Base-by-base conservation (phyloP, 2,888 invertebrate genomes). In the Blastobasis lacticolella region DNA sequence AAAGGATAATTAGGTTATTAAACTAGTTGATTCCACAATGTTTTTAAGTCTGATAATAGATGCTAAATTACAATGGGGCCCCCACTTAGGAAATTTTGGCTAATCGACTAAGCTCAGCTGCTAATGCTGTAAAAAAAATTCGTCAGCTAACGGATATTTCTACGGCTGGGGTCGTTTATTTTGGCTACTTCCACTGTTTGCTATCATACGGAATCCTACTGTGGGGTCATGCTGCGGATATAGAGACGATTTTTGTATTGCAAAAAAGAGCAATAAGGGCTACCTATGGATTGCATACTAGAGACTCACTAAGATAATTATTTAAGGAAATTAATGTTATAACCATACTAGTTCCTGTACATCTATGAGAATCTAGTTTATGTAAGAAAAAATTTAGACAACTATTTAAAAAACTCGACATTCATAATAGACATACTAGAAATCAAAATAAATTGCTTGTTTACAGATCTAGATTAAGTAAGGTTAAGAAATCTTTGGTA, bases 221-320 rank as follows among this genome's bases (percentile, higher is more conserved):
- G 10, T 58, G 57, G 59, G 57, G 57, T 1, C 49, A 48, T 10
- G 57, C 59, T 6, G 56, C 56, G 10, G 50, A 57, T 38, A 56
- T 53, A 37, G 45, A 56, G 36, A 49, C 49, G 36, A 50, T 57
- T n/a, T 58, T 58, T 48, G 43, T 57, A 10, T 49, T 55, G 37
- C 55, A 57, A 37, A 57, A 57, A 46, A 48, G 57, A 23, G 53
- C 54, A 6, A 49, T 57, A 6, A 45, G 59, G 45, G 48, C 54
- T n/a, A 58, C 58, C 47, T 56, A 53, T 47, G 49, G 46, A 37
- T 10, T 55, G 37, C 37, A 48, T 9, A 36, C 23, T 5, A 23
- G 48, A 5, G 48, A 43, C 6, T 48, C 48, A 5, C 42, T 48
- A 4, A 42, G 37, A 9, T n/a, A 48, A 23, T 8, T 42, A 36